These are phyloP conservation scores for Hydrocynus forskahlii DNA, from an alignment of 2,797 vertebrate genomes.

Conservation along the genomic window DNA sequence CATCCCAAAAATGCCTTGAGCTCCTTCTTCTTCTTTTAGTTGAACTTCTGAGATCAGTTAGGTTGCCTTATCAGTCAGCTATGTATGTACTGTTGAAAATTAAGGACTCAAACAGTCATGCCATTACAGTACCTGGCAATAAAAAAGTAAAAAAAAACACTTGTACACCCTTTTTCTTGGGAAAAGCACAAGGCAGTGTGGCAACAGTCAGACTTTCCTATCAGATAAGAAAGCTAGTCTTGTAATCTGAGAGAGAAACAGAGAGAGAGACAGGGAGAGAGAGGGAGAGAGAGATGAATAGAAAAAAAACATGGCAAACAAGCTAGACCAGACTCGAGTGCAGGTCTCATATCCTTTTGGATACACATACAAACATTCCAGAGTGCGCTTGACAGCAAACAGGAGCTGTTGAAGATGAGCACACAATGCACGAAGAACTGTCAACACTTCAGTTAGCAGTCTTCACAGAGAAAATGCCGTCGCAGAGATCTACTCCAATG, in stretches of 20 bases:
- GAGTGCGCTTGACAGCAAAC: not conserved
- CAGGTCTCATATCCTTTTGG: not conserved
- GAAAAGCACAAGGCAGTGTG: not conserved
- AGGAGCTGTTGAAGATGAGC: not conserved
- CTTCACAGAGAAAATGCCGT: not conserved
- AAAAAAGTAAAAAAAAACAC: conserved; percentile 3
- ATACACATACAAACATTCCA: not conserved
- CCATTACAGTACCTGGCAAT: not conserved
- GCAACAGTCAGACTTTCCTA: conserved; percentile 2
- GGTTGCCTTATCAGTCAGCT: too few relatives aligned
- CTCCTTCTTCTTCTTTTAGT: too few relatives aligned
- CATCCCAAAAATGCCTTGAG: too few relatives aligned
- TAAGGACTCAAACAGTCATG: not conserved
- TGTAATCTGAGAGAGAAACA: not conserved
- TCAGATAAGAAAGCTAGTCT: conserved; percentile 25
- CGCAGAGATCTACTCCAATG: too few relatives aligned
- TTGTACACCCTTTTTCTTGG: not conserved
- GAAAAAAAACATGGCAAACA: not conserved
- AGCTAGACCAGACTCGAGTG: not conserved
- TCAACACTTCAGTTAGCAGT: not conserved
- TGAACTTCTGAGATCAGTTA: too few relatives aligned
- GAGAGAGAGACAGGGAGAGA: not conserved
- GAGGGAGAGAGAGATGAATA: not conserved
- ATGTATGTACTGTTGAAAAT: not conserved
- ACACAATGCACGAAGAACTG: not conserved